These are phyloP conservation scores for Stictocephala bisonia DNA, from an alignment of 2,888 invertebrate genomes.

Conservation along the genomic window DNA sequence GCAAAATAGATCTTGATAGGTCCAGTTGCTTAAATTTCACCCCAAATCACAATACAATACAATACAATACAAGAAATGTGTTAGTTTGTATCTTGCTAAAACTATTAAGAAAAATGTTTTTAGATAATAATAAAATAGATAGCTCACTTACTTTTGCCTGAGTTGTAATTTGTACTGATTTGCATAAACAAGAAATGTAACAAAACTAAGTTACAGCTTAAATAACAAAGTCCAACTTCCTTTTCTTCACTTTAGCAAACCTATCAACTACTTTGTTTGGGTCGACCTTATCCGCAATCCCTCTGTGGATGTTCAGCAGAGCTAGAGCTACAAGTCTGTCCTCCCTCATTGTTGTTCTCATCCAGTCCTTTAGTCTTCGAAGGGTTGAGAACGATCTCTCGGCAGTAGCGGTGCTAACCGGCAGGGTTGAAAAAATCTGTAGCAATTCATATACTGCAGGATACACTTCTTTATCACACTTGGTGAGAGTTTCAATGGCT, in stretches of 20 bases:
- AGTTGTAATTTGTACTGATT: too few relatives aligned
- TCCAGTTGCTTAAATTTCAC: too few relatives aligned
- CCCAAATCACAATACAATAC: too few relatives aligned
- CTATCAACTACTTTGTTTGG: slow-evolving; percentile 43
- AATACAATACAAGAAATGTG: too few relatives aligned
- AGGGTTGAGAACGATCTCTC: slow-evolving; percentile 45
- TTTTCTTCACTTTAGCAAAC: slow-evolving; percentile 48
- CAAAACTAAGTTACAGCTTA: slow-evolving; percentile 25
- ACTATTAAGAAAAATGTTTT: too few relatives aligned
- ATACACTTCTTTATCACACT: slow-evolving; percentile 30
- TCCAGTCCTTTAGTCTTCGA: slow-evolving; percentile 41
- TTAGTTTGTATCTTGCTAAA: too few relatives aligned
- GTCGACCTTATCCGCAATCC: slow-evolving; percentile 29
- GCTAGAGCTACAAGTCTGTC: slow-evolving; percentile 37
- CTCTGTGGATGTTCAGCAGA: slow-evolving; percentile 44
- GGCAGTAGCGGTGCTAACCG: slow-evolving; percentile 44
- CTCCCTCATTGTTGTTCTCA: slow-evolving; percentile 32
- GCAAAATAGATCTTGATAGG: too few relatives aligned
- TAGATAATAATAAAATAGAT: too few relatives aligned
- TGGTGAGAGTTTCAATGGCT: slow-evolving; percentile 7
- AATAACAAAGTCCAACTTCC: slow-evolving; percentile 44
- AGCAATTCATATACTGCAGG: slow-evolving; percentile 11
- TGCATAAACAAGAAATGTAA: too few relatives aligned
- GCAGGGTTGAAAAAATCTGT: slow-evolving; percentile 42
- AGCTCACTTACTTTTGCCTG: too few relatives aligned